Percentiles rank a stretch among this genome's conserved stretches.
Evolutionary conservation across 2,797 vertebrate genomes (phyloP).

Genomic region (Lepilemur septentrionalis): DNA sequence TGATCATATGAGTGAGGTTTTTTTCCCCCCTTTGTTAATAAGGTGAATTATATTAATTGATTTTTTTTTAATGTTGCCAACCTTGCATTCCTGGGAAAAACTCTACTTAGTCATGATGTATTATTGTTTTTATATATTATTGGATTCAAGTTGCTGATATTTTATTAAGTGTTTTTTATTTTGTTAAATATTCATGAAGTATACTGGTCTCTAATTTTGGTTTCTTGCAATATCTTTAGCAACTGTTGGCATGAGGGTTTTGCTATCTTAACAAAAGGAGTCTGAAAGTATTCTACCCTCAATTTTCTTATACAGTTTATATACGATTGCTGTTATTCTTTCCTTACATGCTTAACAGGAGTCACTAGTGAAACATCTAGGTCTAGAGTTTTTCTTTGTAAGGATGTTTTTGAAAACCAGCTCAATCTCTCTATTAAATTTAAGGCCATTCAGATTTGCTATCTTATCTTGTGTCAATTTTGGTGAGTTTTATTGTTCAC

Average conservation of each 20-base stretch:
- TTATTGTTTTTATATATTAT: background rate
- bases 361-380: background rate
- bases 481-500: background rate
- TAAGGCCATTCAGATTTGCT: background rate
- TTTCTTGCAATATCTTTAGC: background rate
- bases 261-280: background rate
- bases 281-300: background rate
- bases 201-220: background rate
- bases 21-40: background rate
- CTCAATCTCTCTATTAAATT: background rate
- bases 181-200: background rate
- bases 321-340: background rate
- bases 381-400: background rate
- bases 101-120: background rate
- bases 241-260: background rate
- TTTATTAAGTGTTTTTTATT: background rate
- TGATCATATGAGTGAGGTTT: background rate
- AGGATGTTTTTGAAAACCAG: background rate
- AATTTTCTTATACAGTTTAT: background rate
- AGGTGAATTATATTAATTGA: background rate
- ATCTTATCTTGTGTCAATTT: background rate
- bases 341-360: background rate
- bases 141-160: background rate
- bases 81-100: background rate
- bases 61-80: no score